A percentile compares a stretch with the other conserved stretches of the same genome.
phyloP scores from a whole-genome alignment of 2,797 vertebrate species.

The Brotogeris chrysoptera region DNA sequence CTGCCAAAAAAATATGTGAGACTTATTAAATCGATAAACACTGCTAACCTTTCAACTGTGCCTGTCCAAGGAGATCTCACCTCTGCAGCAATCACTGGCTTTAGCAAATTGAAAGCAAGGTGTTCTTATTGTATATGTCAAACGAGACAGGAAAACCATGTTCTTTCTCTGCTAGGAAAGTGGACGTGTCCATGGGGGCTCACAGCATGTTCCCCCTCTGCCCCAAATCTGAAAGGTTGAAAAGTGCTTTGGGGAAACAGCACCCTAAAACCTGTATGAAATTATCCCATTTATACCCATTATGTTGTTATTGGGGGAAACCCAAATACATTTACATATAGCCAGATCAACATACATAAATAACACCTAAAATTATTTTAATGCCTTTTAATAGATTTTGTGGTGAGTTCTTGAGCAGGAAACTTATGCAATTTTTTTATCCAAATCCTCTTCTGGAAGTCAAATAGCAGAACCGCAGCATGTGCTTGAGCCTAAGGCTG shows the following conservation, averaged over 20 bases:
- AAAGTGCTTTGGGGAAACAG: background rate
- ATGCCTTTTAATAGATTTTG: background rate
- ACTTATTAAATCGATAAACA: constrained; percentile 72
- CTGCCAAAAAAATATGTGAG: constrained; percentile 43
- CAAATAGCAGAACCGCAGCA: background rate
- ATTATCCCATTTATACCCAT: background rate
- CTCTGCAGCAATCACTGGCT: background rate
- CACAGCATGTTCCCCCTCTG: background rate
- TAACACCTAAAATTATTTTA: background rate
- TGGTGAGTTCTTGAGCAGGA: background rate
- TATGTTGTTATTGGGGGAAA: background rate
- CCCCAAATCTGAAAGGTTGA: background rate
- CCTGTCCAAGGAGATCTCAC: constrained; percentile 33
- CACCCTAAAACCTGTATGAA: background rate
- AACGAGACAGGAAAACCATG: background rate
- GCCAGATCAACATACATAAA: background rate
- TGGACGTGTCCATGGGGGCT: background rate
- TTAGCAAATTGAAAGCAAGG: background rate
- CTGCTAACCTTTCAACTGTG: constrained; percentile 51
- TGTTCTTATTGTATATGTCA: constrained; percentile 7
- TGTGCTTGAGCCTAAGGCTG: background rate
- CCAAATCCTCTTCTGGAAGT: background rate
- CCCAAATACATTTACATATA: background rate
- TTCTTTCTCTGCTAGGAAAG: background rate
- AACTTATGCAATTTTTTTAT: background rate